Base-by-base conservation (phyloP, 2,113 vertebrate genomes). In the Colius striatus region DNA sequence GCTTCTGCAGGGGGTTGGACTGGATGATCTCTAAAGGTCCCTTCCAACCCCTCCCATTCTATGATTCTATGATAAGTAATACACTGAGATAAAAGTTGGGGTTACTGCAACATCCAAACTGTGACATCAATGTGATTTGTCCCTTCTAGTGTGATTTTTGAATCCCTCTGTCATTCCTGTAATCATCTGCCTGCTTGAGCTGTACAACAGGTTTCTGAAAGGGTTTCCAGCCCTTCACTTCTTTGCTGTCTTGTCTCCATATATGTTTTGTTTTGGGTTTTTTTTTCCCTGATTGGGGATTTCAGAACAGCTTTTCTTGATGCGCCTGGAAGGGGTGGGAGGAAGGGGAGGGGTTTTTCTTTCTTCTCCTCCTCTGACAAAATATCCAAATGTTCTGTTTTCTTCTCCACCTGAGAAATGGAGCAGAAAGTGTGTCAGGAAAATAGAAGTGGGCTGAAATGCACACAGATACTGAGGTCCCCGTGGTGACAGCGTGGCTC, bases 401-500 rank as follows among this genome's bases (percentile, higher is more conserved):
- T 38, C 20, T 66, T 23, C 58, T 66, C 16, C 10, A 1, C 11
- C 22, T 34, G 53, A 9, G 32, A 21, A 60, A 11, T 13, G 20
- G 32, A 38, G 6, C 13, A 11, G 23, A 9, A 45, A n/a, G 21
- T 3, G 34, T 62, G 38, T 41, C 38, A 41, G 38, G 38, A 41
- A 41, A 9, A 41, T 41, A 41, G 9, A 16, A 30, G n/a, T 50
- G 21, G n/a, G 27, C 54, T 75, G 71, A 29, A 55, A 34, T 26
- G 48, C 19, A 5, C 6, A 26, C 7, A 19, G 6, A 21, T 21
- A 20, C 34, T 26, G 50, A 57, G 18, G 57, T 43, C 43, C 27
- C 10, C 5, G 0, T 6, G 63, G 6, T 11, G 22, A 41, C 16
- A 61, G 5, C 2, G 0, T 48, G 48, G 25, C 20, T 62, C 17